Base-by-base conservation (phyloP, 2,113 vertebrate genomes). In the Sceloporus tristichus region DNA sequence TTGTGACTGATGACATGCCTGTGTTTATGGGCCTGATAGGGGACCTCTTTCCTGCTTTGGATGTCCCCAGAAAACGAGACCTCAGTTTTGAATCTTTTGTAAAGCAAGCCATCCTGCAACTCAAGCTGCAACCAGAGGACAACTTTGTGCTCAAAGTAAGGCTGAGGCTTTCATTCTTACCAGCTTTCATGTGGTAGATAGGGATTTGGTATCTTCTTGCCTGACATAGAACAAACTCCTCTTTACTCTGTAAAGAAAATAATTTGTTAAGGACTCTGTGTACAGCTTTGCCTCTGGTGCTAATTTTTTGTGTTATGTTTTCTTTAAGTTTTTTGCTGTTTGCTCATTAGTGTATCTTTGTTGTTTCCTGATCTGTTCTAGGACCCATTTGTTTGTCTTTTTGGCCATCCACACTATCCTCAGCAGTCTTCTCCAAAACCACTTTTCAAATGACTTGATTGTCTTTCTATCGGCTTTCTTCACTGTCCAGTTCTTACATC, bases 61-160 rank as follows among this genome's bases (percentile, higher is more conserved):
- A 98, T 0, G 98, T 99, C 19, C 98, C 98, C 53, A 97, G 98
- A 79, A 99, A 97, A 92, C 96, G 96, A 84, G 97, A 99, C 91
- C 89, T 96, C 86, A 91, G 94, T 87, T 99, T 99, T 1, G 99
- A 99, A 95, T 95, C 95, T 0, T 92, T 96, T 29, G 98, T 99
- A 82, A 98, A 95, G 83, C 96, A 98, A 87, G 98, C 98, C 0
- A 94, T 99, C 9, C 75, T 99, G 94, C 98, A 98, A 70, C 96
- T 99, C 34, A 97, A 95, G 65, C 92, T 99, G 83, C 99, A 99
- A 88, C 97, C 98, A 0, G 99, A 99, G 90, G 99, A 99, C 87
- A 99, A 97, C 95, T 99, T 99, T 93, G 96, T 99, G 68, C 97
- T 99, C 38, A 99, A 99, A 97, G 99, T 99, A 93, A 88, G 85